Evolutionary conservation across 2,888 invertebrate genomes (phyloP).

Genomic region (Mimumesa dahlbomi): DNA sequence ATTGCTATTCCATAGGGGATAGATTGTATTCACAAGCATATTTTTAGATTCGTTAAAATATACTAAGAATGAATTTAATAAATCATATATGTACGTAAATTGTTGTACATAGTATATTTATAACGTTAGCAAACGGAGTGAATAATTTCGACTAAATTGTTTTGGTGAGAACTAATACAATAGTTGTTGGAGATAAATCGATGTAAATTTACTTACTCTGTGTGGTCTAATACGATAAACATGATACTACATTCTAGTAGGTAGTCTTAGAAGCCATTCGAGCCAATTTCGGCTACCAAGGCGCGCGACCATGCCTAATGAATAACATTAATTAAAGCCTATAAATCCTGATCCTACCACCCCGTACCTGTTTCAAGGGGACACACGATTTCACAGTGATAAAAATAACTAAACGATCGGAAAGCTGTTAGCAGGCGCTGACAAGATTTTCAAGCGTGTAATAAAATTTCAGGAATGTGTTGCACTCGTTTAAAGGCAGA

Average conservation of each 20-base stretch:
- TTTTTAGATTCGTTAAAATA: too few species aligned
- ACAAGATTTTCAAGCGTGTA: conserved; percentile 41
- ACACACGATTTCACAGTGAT: conserved; percentile 23
- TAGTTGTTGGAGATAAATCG: conserved; percentile 14
- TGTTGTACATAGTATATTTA: too few species aligned
- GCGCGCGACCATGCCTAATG: conserved; percentile 58
- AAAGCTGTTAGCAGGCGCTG: conserved; percentile 41
- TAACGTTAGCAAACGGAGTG: background rate
- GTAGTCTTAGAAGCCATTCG: conserved; percentile 53
- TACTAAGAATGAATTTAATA: too few species aligned
- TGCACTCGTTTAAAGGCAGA: conserved; percentile 30
- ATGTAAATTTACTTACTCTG: conserved; percentile 44
- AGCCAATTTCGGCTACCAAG: conserved; percentile 51
- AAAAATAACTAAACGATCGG: conserved; percentile 36
- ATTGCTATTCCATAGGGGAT: too few species aligned
- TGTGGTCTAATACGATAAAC: conserved; percentile 60
- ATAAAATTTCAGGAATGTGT: conserved; percentile 60
- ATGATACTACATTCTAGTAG: conserved; percentile 58
- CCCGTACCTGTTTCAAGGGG: conserved; percentile 19
- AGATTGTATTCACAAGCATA: too few species aligned
- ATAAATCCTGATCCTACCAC: conserved; percentile 51
- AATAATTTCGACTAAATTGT: background rate
- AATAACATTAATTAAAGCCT: conserved; percentile 67
- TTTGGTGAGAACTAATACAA: background rate
- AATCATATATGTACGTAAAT: too few species aligned